Percentiles rank a stretch among this genome's conserved stretches.
These are phyloP conservation scores for Lepus americanus DNA, from an alignment of 2,113 vertebrate species.

Conservation along the genomic window DNA sequence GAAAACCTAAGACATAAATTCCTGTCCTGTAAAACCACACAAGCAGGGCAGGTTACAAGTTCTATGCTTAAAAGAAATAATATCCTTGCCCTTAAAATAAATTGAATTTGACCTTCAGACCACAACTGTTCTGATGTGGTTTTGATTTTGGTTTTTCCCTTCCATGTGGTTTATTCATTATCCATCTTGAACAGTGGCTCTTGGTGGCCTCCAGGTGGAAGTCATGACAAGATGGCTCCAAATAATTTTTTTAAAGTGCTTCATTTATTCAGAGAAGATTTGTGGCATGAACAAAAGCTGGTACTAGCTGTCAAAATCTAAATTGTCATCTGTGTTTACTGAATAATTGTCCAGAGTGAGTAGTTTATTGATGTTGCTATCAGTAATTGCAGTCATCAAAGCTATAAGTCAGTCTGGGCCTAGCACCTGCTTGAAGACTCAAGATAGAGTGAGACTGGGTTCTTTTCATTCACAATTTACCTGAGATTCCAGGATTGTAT, in stretches of 20 bases:
- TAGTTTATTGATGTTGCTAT: slow-evolving; percentile 25
- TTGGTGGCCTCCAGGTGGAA: slow-evolving; percentile 63
- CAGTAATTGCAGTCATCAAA: neutral
- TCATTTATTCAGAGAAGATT: slow-evolving; percentile 23
- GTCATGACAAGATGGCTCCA: slow-evolving; percentile 13
- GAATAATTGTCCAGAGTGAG: neutral
- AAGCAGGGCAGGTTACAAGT: neutral
- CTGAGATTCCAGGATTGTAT: neutral
- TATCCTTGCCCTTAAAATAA: neutral
- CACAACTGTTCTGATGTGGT: neutral
- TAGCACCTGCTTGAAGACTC: neutral
- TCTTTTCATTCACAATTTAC: neutral
- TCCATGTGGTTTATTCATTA: neutral
- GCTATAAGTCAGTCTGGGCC: neutral
- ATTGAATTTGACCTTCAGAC: slow-evolving; percentile 12
- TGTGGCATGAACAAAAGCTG: slow-evolving; percentile 7
- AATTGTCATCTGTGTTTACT: neutral
- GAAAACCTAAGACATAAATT: neutral
- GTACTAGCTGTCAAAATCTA: slow-evolving; percentile 13
- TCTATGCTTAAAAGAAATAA: neutral
- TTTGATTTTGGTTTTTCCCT: neutral
- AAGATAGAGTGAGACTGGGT: neutral
- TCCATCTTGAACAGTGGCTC: slow-evolving; percentile 30
- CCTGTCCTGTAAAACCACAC: neutral
- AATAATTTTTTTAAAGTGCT: neutral